Evolutionary conservation across 2,113 vertebrate species (phyloP).

Genomic region (Ammodytes dubius): DNA sequence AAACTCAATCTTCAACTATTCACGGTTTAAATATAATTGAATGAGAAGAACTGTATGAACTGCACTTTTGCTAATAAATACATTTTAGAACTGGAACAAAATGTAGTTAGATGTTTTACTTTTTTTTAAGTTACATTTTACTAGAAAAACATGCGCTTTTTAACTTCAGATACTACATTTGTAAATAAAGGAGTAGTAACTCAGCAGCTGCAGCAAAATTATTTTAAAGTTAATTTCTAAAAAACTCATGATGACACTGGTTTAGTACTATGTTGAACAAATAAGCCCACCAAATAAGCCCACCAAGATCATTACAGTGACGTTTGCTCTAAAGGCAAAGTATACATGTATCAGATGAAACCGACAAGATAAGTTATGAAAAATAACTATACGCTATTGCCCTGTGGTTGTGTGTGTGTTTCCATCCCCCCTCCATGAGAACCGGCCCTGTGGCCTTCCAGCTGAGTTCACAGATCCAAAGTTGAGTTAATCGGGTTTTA

Average conservation of each 20-base stretch:
- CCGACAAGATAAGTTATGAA: background rate
- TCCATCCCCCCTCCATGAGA: slow-evolving; percentile 73
- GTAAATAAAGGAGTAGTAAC: background rate
- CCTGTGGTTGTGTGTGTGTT: slow-evolving; percentile 54
- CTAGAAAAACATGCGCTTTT: background rate
- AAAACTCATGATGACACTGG: background rate
- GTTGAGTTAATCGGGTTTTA: slow-evolving; percentile 83
- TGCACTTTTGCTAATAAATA: background rate
- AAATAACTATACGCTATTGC: background rate
- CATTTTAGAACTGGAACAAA: background rate
- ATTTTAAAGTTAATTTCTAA: background rate
- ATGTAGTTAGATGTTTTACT: background rate
- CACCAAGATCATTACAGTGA: background rate
- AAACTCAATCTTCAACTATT: background rate
- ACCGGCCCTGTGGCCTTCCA: slow-evolving; percentile 78
- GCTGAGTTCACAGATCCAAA: slow-evolving; percentile 83
- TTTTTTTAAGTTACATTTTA: background rate
- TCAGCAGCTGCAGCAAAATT: background rate
- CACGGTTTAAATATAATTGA: background rate
- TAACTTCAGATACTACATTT: background rate
- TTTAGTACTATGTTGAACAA: background rate
- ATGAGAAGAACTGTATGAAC: background rate
- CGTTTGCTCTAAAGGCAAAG: background rate
- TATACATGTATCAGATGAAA: too few relatives aligned
- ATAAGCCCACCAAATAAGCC: background rate